Evolutionary conservation across 1,140 invertebrate genomes (phyloP).

Genomic region (Dendroctonus valens): DNA sequence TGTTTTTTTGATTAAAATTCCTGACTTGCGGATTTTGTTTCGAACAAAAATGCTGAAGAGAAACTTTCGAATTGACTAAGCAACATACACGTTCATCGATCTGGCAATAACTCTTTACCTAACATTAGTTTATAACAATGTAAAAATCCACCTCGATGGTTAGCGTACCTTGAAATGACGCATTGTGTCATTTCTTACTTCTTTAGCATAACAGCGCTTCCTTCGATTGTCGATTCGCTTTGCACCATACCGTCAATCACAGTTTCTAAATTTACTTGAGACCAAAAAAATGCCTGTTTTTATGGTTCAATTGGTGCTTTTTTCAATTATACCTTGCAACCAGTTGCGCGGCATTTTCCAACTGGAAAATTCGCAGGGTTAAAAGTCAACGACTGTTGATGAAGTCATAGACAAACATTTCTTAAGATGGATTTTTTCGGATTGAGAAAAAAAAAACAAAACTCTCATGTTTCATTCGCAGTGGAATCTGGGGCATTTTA

Average conservation of each 20-base stretch:
- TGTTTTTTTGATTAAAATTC: not conserved
- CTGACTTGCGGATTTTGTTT: no score
- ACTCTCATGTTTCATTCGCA: no score
- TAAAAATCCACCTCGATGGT: conserved; percentile 31
- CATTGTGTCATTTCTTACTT: conserved; percentile 34
- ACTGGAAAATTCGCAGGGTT: no score
- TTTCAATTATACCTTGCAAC: not conserved
- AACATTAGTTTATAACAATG: conserved; percentile 32
- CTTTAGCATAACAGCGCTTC: conserved; percentile 31
- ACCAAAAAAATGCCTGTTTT: conserved; percentile 12
- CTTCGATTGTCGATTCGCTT: conserved; percentile 33
- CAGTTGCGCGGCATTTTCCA: no score
- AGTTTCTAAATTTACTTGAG: conserved; percentile 17
- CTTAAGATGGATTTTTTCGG: no score
- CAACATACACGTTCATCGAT: conserved; percentile 24
- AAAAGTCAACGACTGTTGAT: no score
- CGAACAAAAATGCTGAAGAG: not conserved
- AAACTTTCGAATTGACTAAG: conserved; percentile 21
- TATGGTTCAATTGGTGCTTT: conserved; percentile 8
- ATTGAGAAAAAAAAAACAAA: no score
- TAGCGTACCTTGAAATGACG: conserved; percentile 32
- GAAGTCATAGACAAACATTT: no score
- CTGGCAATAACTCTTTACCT: conserved; percentile 25
- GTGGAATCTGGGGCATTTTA: no score
- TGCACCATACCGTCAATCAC: conserved; percentile 18